Evolutionary conservation across 2,888 invertebrate genomes (phyloP).

Genomic region (Spicauda simplicius): DNA sequence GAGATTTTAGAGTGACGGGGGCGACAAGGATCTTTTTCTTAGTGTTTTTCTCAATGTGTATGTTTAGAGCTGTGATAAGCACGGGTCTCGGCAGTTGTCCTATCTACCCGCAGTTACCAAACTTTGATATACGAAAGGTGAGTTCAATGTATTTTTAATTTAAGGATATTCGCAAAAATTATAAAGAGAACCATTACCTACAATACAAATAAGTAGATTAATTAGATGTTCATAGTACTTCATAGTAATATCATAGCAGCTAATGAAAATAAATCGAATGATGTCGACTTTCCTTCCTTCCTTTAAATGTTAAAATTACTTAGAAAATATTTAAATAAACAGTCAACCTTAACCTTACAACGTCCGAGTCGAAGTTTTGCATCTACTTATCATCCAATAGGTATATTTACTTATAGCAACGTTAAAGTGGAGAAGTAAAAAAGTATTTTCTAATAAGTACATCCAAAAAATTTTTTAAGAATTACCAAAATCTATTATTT

Average conservation of each 20-base stretch:
- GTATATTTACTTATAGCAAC: too few species aligned
- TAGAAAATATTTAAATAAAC: neutral
- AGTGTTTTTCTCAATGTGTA: slow-evolving; percentile 50
- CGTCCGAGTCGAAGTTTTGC: neutral
- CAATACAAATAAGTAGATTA: too few species aligned
- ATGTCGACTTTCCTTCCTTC: neutral
- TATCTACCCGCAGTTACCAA: slow-evolving; percentile 86
- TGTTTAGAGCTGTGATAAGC: slow-evolving; percentile 55
- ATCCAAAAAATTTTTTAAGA: too few species aligned
- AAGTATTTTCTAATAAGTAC: too few species aligned
- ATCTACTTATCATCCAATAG: too few species aligned
- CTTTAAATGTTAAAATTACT: neutral
- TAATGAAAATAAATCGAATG: neutral
- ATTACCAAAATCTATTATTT: too few species aligned
- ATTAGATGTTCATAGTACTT: too few species aligned
- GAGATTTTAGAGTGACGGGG: slow-evolving; percentile 62
- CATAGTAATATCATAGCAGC: too few species aligned
- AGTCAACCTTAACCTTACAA: neutral
- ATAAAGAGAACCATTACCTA: too few species aligned
- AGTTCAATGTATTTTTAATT: slow-evolving; percentile 54
- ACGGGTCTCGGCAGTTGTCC: slow-evolving; percentile 89
- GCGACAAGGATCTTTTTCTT: slow-evolving; percentile 54
- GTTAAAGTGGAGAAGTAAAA: too few species aligned
- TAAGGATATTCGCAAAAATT: too few species aligned
- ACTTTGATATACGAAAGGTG: slow-evolving; percentile 88